Evolutionary conservation across 2,888 invertebrate genomes (phyloP).

Genomic region (Agrochola circellaris): DNA sequence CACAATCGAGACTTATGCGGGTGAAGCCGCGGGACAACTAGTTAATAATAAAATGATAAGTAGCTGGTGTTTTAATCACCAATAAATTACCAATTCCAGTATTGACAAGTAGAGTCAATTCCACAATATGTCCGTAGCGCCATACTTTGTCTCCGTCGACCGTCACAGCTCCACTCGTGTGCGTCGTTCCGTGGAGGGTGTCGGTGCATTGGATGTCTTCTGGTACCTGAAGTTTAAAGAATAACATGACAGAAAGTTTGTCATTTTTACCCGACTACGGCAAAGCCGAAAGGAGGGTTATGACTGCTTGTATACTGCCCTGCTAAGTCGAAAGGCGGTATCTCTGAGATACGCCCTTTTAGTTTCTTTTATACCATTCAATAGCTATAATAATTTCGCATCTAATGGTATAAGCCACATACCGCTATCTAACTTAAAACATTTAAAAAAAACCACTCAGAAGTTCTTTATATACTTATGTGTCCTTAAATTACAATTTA

Average conservation of each 20-base stretch:
- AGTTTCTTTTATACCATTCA: no score
- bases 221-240: slow-evolving; percentile 74
- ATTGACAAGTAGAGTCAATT: slow-evolving; percentile 87
- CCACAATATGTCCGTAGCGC: slow-evolving; percentile 90
- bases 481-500: no score
- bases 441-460: no score
- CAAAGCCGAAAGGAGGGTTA: neutral
- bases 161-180: slow-evolving; percentile 81
- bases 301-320: no score
- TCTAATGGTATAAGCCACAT: no score
- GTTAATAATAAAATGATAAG: neutral
- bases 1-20: no score
- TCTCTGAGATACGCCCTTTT: no score
- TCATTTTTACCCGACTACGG: neutral
- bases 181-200: slow-evolving; percentile 89
- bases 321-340: no score
- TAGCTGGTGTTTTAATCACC: neutral
- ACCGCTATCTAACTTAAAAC: no score
- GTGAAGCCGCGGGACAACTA: no score
- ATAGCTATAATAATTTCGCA: no score
- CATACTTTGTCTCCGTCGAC: slow-evolving; percentile 77
- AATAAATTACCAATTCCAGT: slow-evolving; percentile 72
- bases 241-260: neutral
- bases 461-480: no score
- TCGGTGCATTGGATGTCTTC: slow-evolving; percentile 80